Conservation (phyloP, 2,888 invertebrate species). For the Argynnis bischoffii region DNA sequence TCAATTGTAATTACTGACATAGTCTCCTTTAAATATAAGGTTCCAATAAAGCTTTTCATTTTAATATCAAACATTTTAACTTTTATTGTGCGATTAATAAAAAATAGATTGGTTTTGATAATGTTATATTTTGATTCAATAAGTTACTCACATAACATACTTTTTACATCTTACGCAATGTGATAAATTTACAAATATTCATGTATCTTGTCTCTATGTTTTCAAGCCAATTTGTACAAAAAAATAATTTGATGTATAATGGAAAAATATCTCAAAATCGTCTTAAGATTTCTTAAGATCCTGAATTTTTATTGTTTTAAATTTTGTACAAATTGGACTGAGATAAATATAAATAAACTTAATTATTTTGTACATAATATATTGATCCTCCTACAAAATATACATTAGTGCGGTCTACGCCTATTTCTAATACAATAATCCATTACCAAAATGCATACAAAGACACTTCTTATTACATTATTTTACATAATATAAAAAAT, state of each 20-base stretch:
- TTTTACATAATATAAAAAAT: slow-evolving; percentile 22
- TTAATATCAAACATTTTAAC: neutral
- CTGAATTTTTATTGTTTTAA: neutral
- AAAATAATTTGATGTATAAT: neutral
- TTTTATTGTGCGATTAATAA: slow-evolving; percentile 1
- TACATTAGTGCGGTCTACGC: slow-evolving; percentile 40
- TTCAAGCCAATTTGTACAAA: slow-evolving; percentile 10
- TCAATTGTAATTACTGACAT: too few species aligned
- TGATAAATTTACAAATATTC: slow-evolving; percentile 76
- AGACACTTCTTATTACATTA: slow-evolving; percentile 24
- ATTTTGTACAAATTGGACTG: neutral
- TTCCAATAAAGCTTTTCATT: too few species aligned
- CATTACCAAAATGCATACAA: slow-evolving; percentile 39
- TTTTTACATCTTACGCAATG: slow-evolving; percentile 73
- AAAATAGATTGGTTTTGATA: slow-evolving; percentile 53
- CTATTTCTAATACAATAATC: slow-evolving; percentile 37
- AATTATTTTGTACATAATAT: slow-evolving; percentile 76
- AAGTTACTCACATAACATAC: slow-evolving; percentile 79
- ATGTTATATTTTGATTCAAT: slow-evolving; percentile 81
- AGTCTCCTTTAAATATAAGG: too few species aligned
- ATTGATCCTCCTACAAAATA: slow-evolving; percentile 49
- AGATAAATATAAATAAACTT: slow-evolving; percentile 66
- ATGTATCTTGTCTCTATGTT: slow-evolving; percentile 53
- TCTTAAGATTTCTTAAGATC: neutral
- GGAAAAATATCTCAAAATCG: neutral